Evolutionary conservation across 2,797 vertebrate genomes (phyloP).

Genomic region (Muscicapa comitata): DNA sequence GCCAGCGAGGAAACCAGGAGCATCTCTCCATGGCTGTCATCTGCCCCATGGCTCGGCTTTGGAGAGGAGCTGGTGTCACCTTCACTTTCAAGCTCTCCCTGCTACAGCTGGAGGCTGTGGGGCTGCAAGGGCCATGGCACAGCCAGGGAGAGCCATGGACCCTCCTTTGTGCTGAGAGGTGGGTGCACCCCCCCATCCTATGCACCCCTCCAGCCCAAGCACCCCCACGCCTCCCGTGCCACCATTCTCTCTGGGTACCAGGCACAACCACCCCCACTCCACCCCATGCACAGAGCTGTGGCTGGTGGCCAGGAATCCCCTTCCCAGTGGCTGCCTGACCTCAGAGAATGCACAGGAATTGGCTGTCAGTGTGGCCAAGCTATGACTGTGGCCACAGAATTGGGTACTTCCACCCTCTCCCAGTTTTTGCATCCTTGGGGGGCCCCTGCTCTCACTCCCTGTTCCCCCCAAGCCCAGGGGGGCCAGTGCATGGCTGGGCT

Average conservation of each 20-base stretch:
- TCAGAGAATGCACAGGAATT: fast-evolving
- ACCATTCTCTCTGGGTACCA: background rate
- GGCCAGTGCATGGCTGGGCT: fast-evolving
- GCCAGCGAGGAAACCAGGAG: background rate
- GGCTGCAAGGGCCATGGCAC: fast-evolving
- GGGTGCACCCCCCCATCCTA: background rate
- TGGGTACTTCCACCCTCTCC: background rate
- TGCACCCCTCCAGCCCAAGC: background rate
- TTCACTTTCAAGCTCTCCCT: background rate
- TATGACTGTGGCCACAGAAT: fast-evolving
- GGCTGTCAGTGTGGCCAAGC: background rate
- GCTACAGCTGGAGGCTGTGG: background rate
- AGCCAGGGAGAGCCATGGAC: fast-evolving
- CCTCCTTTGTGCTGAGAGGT: fast-evolving
- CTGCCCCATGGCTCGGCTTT: background rate
- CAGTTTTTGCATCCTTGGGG: background rate
- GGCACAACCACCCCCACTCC: fast-evolving
- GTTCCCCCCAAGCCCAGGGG: fast-evolving
- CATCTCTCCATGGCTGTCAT: fast-evolving
- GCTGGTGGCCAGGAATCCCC: background rate
- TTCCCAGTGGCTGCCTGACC: background rate
- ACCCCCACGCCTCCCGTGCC: background rate
- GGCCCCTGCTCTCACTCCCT: fast-evolving
- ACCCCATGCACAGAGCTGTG: fast-evolving
- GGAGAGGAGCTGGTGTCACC: background rate